Base-by-base conservation (phyloP, 2,888 invertebrate genomes). In the Pseudeuparius sepicola region DNA sequence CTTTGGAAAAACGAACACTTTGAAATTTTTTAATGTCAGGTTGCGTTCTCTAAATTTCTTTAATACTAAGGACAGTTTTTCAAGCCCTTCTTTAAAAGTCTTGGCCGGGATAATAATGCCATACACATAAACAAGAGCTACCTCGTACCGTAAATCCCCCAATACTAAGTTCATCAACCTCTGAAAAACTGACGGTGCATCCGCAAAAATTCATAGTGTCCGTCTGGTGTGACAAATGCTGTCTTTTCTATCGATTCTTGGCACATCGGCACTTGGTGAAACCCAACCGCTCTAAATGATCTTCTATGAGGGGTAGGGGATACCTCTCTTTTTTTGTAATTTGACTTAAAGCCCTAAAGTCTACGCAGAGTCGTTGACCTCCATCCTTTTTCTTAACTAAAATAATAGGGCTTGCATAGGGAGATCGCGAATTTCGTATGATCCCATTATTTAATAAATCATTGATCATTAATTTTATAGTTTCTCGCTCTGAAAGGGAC, bases 261-360 rank as follows among this genome's bases (percentile, higher is more conserved):
- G 12, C 24, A 11, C 12, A 24, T 11, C 12, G 24, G 24, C 4
- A 24, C 12, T 24, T 24, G 24, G 12, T 24, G 12, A 24, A 24
- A 24, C 16, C 13, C 15, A 36, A 33, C 14, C 27, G 23, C 27
- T 32, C 20, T n/a, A 32, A 24, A 9, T 31, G 31, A 30, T 31
- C 31, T 5, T 31, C 31, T 4, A 36, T 24, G 9, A 36, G 23
- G 7, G 30, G 24, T 13, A 36, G 12, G 4, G 20, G 33, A 13
- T 14, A 33, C 6, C 28, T 27, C 20, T 27, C 25, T 15, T 14
- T 18, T 10, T 14, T 14, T 16, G 37, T 32, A n/a, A 29, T 33
- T 26, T 37, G 31, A 33, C 33, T 37, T 10, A 37, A 14, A 3
- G 24, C 14, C 4, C 32, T 18, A 20, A 31, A 37, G 24, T 37